Evolutionary conservation across 2,113 vertebrate species (phyloP).

Genomic region (Plectropomus leopardus): DNA sequence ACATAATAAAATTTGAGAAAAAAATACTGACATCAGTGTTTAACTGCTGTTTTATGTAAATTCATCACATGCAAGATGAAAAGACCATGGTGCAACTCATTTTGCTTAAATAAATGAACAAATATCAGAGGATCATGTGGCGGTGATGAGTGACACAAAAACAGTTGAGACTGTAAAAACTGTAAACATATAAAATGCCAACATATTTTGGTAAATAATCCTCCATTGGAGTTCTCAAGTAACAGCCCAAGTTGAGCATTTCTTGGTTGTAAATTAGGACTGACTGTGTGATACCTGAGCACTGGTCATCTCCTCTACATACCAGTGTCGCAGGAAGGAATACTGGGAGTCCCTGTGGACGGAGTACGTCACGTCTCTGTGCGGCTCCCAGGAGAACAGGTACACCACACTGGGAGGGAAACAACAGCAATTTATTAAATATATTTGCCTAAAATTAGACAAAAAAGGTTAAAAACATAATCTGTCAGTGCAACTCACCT

Average conservation of each 20-base stretch:
- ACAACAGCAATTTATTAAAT: neutral
- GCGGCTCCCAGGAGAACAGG: conserved; percentile 90
- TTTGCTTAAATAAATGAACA: neutral
- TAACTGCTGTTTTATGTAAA: conserved; percentile 26
- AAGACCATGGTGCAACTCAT: neutral
- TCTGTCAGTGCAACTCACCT: conserved; percentile 78
- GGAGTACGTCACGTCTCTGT: conserved; percentile 86
- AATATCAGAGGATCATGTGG: neutral
- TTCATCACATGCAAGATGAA: neutral
- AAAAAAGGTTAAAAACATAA: neutral
- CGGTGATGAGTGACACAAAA: neutral
- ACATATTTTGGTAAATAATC: neutral
- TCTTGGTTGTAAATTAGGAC: conserved; percentile 1
- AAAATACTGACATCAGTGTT: neutral
- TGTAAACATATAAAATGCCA: neutral
- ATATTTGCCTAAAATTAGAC: no score
- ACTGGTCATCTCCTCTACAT: conserved; percentile 80
- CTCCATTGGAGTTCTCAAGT: conserved; percentile 22
- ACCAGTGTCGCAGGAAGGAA: conserved; percentile 90
- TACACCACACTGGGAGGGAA: conserved; percentile 85
- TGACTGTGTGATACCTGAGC: conserved; percentile 25
- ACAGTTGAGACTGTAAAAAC: neutral
- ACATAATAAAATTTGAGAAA: conserved; percentile 51
- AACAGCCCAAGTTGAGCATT: neutral
- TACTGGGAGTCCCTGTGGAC: conserved; percentile 85